Evolutionary conservation across 2,888 invertebrate genomes (phyloP).

Genomic region (Caenorhabditis wallacei): DNA sequence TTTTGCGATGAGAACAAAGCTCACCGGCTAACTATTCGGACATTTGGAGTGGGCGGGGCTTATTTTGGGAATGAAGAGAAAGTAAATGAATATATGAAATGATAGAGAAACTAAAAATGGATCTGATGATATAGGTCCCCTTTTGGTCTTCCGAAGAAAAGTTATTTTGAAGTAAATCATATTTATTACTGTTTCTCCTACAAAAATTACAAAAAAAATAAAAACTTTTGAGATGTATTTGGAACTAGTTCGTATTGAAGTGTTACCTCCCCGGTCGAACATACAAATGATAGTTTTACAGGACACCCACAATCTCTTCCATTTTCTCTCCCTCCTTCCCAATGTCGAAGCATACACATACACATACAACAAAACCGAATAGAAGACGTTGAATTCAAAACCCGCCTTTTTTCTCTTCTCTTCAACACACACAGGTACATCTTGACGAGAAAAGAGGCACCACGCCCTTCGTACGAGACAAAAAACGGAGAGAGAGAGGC

Average conservation of each 20-base stretch:
- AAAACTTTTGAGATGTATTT: not conserved
- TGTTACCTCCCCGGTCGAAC: conserved; percentile 18
- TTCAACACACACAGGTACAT: conserved; percentile 47
- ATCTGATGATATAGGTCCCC: too few relatives aligned
- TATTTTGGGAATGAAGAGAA: not conserved
- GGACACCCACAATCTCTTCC: conserved; percentile 42
- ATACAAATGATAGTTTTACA: conserved; percentile 50
- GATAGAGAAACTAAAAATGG: too few relatives aligned
- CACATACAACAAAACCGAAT: conserved; percentile 21
- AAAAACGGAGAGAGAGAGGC: not conserved
- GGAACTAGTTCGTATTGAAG: conserved; percentile 54
- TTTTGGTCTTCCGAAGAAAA: too few relatives aligned
- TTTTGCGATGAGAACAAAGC: conserved; percentile 23
- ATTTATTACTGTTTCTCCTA: not conserved
- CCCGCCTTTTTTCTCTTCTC: conserved; percentile 48
- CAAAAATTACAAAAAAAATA: conserved; percentile 7
- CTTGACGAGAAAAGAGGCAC: conserved; percentile 48
- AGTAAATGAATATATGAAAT: not conserved
- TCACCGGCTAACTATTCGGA: conserved; percentile 30
- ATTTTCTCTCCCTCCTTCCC: not conserved
- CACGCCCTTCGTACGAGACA: conserved; percentile 48
- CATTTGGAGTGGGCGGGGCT: not conserved
- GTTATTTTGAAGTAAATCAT: not conserved
- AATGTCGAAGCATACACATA: conserved; percentile 41
- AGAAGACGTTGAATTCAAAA: conserved; percentile 28